Evolutionary conservation across 2,797 vertebrate species (phyloP).

Genomic region (Macroramphosus scolopax): DNA sequence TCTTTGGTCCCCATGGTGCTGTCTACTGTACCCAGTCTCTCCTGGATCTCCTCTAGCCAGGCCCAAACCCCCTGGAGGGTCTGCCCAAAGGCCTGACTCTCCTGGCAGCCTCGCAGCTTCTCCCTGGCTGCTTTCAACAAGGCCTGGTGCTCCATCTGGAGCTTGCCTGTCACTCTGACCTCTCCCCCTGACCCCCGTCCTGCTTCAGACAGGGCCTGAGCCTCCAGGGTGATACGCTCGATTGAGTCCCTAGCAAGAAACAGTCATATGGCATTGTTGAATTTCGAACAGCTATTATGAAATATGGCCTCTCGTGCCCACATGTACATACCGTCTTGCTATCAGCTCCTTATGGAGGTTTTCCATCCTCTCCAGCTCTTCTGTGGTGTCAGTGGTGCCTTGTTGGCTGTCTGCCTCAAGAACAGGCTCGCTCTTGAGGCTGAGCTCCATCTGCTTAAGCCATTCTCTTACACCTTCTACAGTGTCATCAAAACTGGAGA

Average conservation of each 20-base stretch:
- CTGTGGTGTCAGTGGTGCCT: conserved; percentile 81
- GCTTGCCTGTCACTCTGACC: conserved; percentile 80
- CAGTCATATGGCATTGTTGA: conserved; percentile 6
- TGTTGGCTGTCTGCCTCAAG: conserved; percentile 80
- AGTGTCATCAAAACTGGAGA: conserved; percentile 84
- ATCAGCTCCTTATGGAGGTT: conserved; percentile 87
- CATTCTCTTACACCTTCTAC: conserved; percentile 82
- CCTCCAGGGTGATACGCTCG: conserved; percentile 85
- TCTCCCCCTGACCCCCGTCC: conserved; percentile 83
- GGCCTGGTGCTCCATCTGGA: conserved; percentile 85
- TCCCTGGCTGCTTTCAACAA: conserved; percentile 85
- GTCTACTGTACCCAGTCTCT: conserved; percentile 82
- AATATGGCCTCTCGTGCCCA: conserved; percentile 15
- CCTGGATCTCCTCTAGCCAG: conserved; percentile 88
- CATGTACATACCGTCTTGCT: conserved; percentile 80
- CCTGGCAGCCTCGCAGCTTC: conserved; percentile 84
- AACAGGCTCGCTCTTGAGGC: conserved; percentile 79
- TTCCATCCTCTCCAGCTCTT: conserved; percentile 87
- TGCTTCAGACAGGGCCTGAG: conserved; percentile 84
- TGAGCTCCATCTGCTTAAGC: conserved; percentile 87
- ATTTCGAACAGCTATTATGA: conserved; percentile 10
- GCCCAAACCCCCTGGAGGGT: conserved; percentile 87
- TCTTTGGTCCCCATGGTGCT: conserved; percentile 88
- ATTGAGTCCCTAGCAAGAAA: conserved; percentile 82
- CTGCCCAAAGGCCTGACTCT: conserved; percentile 89